Conservation (phyloP, 2,888 invertebrate genomes). For the Nomada goodeniana region DNA sequence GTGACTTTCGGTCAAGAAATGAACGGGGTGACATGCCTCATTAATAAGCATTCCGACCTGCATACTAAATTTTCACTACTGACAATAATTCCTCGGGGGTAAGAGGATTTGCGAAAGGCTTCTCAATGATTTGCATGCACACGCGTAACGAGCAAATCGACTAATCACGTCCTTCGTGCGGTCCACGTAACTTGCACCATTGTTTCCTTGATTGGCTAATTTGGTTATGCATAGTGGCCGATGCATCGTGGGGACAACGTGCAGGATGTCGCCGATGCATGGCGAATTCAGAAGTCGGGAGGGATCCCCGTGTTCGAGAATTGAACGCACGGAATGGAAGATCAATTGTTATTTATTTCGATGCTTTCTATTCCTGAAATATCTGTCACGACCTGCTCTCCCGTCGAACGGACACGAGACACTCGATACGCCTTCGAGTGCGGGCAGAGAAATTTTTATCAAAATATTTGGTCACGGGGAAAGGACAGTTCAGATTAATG, state of each 20-base stretch:
- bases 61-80: slow-evolving; percentile 29
- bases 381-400: too few relatives aligned
- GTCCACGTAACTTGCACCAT: slow-evolving; percentile 52
- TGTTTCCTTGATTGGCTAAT: slow-evolving; percentile 61
- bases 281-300: slow-evolving; percentile 12
- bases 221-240: slow-evolving; percentile 52
- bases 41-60: slow-evolving; percentile 43
- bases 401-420: too few relatives aligned
- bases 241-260: slow-evolving; percentile 41
- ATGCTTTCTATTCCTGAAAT: too few relatives aligned
- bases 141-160: slow-evolving; percentile 49
- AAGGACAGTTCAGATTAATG: too few relatives aligned
- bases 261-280: slow-evolving; percentile 7
- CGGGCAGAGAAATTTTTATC: neutral
- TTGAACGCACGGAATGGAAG: slow-evolving; percentile 3
- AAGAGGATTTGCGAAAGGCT: slow-evolving; percentile 50
- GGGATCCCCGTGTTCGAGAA: slow-evolving; percentile 6
- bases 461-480: neutral
- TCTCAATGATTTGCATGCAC: slow-evolving; percentile 50
- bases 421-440: too few relatives aligned
- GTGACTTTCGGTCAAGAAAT: neutral
- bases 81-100: slow-evolving; percentile 51
- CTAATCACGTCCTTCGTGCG: slow-evolving; percentile 45
- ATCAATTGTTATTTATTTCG: slow-evolving; percentile 13
- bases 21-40: neutral